phyloP scores from a whole-genome alignment of 1,140 invertebrate genomes.

The Drosophila truncata region DNA sequence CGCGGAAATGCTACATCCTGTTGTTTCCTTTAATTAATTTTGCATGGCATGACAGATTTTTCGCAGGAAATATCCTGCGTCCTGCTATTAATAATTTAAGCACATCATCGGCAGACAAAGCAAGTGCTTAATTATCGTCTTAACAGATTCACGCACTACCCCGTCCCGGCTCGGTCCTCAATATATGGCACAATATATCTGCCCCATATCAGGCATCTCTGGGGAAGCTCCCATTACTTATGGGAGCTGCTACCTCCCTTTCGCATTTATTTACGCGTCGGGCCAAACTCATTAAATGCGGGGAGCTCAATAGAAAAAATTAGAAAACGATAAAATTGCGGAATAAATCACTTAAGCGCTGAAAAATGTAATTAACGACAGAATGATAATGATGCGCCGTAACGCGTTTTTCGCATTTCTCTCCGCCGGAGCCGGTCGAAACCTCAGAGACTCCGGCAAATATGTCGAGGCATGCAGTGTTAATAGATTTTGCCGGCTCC shows the following conservation, averaged over 20 bases:
- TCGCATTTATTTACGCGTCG: slow-evolving; percentile 59
- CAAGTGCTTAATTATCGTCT: slow-evolving; percentile 67
- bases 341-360: slow-evolving; percentile 82
- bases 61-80: slow-evolving; percentile 17
- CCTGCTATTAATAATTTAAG: slow-evolving; percentile 44
- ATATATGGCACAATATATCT: slow-evolving; percentile 7
- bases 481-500: slow-evolving; percentile 63
- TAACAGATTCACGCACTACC: slow-evolving; percentile 44
- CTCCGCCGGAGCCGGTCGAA: slow-evolving; percentile 5
- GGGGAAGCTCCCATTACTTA: slow-evolving; percentile 51
- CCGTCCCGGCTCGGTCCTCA: not conserved
- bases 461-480: slow-evolving; percentile 65
- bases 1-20: slow-evolving; percentile 9
- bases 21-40: slow-evolving; percentile 22
- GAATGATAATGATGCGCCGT: slow-evolving; percentile 79
- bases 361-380: slow-evolving; percentile 84
- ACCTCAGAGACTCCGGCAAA: slow-evolving; percentile 37
- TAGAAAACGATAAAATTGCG: slow-evolving; percentile 83
- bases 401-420: slow-evolving; percentile 66
- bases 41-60: slow-evolving; percentile 7
- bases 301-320: slow-evolving; percentile 66
- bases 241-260: slow-evolving; percentile 43
- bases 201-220: slow-evolving; percentile 30
- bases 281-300: slow-evolving; percentile 65
- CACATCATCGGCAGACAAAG: slow-evolving; percentile 50